Evolutionary conservation across 2,888 invertebrate species (phyloP).

Genomic region (Rotaria socialis): DNA sequence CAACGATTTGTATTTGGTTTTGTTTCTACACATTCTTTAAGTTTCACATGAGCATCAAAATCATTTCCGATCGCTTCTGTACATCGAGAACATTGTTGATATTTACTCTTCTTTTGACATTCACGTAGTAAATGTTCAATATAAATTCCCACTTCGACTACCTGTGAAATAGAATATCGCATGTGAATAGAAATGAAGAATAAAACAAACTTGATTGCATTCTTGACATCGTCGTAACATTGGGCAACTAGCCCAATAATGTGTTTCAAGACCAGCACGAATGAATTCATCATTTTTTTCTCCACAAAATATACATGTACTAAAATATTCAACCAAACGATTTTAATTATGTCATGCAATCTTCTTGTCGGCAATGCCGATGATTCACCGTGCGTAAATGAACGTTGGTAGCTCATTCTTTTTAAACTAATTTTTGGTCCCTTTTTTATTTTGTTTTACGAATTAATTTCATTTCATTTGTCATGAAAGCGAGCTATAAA

Average conservation of each 20-base stretch:
- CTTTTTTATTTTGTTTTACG: no score
- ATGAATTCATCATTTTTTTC: slow-evolving; percentile 69
- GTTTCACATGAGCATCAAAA: slow-evolving; percentile 66
- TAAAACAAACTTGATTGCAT: slow-evolving; percentile 72
- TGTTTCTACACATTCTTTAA: slow-evolving; percentile 66
- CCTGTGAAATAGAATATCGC: slow-evolving; percentile 50
- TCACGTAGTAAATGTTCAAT: slow-evolving; percentile 78
- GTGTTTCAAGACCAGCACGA: slow-evolving; percentile 74
- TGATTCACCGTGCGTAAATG: no score
- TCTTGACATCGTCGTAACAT: slow-evolving; percentile 80
- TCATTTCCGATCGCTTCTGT: slow-evolving; percentile 68
- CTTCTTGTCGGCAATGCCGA: no score
- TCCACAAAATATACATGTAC: slow-evolving; percentile 82
- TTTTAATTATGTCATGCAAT: no score
- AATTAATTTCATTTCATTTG: no score
- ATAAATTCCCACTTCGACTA: slow-evolving; percentile 75
- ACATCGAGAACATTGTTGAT: slow-evolving; percentile 71
- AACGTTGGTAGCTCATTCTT: no score
- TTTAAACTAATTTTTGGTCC: no score
- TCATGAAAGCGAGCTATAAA: no score
- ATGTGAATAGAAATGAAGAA: neutral
- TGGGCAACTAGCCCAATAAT: slow-evolving; percentile 87
- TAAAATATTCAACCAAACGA: slow-evolving; percentile 54
- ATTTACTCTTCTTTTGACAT: slow-evolving; percentile 70
- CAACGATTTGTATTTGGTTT: slow-evolving; percentile 67